Conservation (phyloP, 2,113 vertebrate species). For the Paralichthys olivaceus region DNA sequence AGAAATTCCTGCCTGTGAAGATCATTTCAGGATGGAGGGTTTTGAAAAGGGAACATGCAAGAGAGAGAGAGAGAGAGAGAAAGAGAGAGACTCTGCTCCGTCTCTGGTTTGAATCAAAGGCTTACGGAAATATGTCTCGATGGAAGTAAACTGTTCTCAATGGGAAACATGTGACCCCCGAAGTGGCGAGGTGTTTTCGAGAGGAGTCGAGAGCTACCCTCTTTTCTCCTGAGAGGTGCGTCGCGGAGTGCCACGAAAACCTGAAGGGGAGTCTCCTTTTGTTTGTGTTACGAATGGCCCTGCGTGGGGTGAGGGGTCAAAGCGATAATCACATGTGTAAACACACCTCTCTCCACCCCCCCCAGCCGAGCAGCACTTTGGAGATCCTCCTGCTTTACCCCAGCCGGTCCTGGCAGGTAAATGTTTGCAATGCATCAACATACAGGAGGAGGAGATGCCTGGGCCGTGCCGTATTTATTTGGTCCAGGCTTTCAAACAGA, state of each 20-base stretch:
- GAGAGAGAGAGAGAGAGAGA: slow-evolving; percentile 37
- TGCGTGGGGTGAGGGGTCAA: slow-evolving; percentile 70
- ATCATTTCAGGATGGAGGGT: slow-evolving; percentile 72
- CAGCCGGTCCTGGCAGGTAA: slow-evolving; percentile 63
- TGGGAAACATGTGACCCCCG: slow-evolving; percentile 81
- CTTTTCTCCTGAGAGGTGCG: slow-evolving; percentile 34
- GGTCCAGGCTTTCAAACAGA: slow-evolving; percentile 57
- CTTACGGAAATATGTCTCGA: slow-evolving; percentile 81
- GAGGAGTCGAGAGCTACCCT: slow-evolving; percentile 47
- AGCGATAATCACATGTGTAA: slow-evolving; percentile 81
- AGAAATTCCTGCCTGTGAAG: slow-evolving; percentile 53
- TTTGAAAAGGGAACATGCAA: slow-evolving; percentile 15
- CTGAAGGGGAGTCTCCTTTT: slow-evolving; percentile 63
- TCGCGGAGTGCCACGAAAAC: slow-evolving; percentile 52
- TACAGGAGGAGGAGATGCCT: slow-evolving; percentile 15
- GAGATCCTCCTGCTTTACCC: slow-evolving; percentile 61
- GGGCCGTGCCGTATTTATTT: slow-evolving; percentile 22
- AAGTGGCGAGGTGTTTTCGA: slow-evolving; percentile 63
- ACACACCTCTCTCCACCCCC: slow-evolving; percentile 60
- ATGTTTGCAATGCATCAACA: slow-evolving; percentile 67
- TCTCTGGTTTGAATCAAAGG: slow-evolving; percentile 84
- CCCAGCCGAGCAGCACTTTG: slow-evolving; percentile 28
- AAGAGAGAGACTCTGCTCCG: slow-evolving; percentile 53
- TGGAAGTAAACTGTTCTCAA: slow-evolving; percentile 81
- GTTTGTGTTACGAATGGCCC: slow-evolving; percentile 78